These are phyloP conservation scores for Drosophila cognata DNA, from an alignment of 2,888 invertebrate species.

Conservation along the genomic window DNA sequence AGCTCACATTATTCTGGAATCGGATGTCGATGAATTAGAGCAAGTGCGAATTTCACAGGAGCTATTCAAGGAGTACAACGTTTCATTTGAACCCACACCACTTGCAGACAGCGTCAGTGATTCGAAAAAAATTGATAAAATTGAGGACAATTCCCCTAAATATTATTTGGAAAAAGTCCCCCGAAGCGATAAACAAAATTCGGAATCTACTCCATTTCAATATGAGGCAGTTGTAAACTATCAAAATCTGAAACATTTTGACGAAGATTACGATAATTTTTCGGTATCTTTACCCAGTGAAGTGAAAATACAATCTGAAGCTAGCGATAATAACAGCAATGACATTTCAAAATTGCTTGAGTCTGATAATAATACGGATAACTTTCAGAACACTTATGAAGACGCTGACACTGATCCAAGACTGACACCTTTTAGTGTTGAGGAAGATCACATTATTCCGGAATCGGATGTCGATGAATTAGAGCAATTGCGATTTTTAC, in stretches of 20 bases:
- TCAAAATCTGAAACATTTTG: neutral
- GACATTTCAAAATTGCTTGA: too few species aligned
- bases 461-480: neutral
- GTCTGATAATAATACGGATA: neutral
- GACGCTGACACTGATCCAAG: neutral
- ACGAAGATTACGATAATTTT: neutral
- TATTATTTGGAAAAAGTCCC: neutral
- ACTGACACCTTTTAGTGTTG: neutral
- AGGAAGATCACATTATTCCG: neutral
- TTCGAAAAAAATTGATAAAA: neutral
- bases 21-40: neutral
- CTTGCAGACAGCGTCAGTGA: neutral
- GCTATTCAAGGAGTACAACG: neutral
- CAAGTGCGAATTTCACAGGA: too few species aligned
- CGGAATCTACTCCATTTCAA: neutral
- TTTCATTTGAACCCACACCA: neutral
- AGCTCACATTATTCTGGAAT: neutral
- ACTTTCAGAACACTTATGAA: neutral
- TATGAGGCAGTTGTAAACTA: neutral
- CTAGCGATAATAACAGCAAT: too few species aligned
- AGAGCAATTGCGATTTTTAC: too few species aligned
- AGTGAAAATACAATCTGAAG: too few species aligned
- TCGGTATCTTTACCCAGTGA: neutral
- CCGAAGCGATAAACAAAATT: neutral
- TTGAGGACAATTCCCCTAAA: neutral